Evolutionary conservation across 2,113 vertebrate species (phyloP).

Genomic region (Eupsittula cactorum): DNA sequence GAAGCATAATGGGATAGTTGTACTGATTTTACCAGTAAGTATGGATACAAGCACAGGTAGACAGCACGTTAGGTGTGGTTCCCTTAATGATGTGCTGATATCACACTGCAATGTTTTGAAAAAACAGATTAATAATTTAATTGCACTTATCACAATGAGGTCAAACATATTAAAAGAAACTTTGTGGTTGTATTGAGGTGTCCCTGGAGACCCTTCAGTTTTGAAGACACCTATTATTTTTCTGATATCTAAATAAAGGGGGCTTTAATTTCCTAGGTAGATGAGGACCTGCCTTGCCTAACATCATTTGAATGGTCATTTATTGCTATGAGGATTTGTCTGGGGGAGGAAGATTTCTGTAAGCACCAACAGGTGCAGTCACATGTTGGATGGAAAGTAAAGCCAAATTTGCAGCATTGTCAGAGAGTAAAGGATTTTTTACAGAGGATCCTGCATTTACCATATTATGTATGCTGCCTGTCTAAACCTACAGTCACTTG

Average conservation of each 20-base stretch:
- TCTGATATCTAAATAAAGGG: neutral
- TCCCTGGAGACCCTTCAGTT: neutral
- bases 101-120: neutral
- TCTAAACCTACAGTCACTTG: slow-evolving; percentile 62
- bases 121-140: neutral
- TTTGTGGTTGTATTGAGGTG: neutral
- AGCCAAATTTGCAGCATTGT: slow-evolving; percentile 37
- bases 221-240: neutral
- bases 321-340: neutral
- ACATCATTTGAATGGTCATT: neutral
- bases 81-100: neutral
- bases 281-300: neutral
- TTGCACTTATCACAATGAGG: neutral
- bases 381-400: neutral
- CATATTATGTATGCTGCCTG: slow-evolving; percentile 65
- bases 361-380: slow-evolving; percentile 46
- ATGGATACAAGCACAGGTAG: neutral
- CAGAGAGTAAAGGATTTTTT: slow-evolving; percentile 10
- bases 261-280: neutral
- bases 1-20: neutral
- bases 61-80: neutral
- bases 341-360: neutral
- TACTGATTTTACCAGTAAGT: neutral
- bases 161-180: neutral
- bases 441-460: slow-evolving; percentile 16